A percentile compares a stretch with the other conserved stretches of the same genome.
Evolutionary conservation across 2,113 vertebrate genomes (phyloP).

Genomic region (Hassar affinis): DNA sequence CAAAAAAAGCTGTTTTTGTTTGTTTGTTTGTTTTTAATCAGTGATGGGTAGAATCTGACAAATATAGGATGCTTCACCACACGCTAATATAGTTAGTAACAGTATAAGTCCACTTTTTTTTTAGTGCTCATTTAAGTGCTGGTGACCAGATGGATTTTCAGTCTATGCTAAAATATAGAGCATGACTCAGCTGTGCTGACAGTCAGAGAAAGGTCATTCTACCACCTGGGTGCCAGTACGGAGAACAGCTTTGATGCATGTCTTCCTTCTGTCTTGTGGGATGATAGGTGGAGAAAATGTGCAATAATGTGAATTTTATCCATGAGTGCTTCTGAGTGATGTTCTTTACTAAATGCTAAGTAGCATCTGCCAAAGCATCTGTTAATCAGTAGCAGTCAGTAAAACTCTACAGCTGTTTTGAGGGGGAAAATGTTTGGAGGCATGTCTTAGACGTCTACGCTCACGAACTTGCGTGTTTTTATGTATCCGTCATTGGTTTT

Average conservation of each 20-base stretch:
- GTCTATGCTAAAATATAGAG: neutral
- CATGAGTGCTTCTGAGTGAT: neutral
- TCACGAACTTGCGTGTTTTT: neutral
- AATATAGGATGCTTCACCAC: neutral
- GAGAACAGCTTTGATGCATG: slow-evolving; percentile 17
- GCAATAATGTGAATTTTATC: slow-evolving; percentile 21
- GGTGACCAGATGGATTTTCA: neutral
- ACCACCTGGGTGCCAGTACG: slow-evolving; percentile 3
- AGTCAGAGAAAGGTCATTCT: slow-evolving; percentile 3
- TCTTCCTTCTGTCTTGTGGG: neutral
- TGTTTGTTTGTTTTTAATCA: neutral
- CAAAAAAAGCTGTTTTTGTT: neutral
- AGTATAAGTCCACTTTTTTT: neutral
- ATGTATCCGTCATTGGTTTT: neutral
- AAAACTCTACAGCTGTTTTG: slow-evolving; percentile 10
- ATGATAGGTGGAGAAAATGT: neutral
- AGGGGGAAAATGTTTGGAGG: neutral
- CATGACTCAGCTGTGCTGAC: neutral
- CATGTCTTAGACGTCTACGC: neutral
- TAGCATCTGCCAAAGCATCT: slow-evolving; percentile 22
- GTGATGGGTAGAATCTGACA: neutral
- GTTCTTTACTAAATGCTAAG: slow-evolving; percentile 11
- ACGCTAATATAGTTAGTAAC: neutral
- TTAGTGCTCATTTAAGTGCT: neutral
- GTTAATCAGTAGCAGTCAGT: slow-evolving; percentile 4